Base-by-base conservation (phyloP, 2,113 vertebrate species). In the Hydrolagus affinis region DNA sequence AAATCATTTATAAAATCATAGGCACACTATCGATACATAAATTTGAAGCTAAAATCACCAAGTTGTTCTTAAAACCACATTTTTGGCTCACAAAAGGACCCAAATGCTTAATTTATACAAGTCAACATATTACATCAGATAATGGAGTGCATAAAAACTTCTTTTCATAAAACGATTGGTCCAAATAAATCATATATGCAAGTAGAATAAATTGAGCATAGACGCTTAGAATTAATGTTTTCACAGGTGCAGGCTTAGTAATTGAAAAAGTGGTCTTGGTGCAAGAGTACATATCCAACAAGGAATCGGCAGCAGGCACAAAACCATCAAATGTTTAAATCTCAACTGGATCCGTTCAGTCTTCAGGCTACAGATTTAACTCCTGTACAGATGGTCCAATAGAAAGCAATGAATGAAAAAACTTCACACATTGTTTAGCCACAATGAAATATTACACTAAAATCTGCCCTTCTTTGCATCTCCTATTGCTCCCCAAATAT, bases 401-500 rank as follows among this genome's bases (percentile, higher is more conserved):
- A 80, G 59, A 60, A 25, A 80, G 64, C 59, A 66, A 21, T 83
- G 14, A 66, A 59, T 60, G 56, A 77, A 78, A 59, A n/a, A 78
- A 23, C 4, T 78, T 78, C n/a, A 59, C 57, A 77, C 57, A n/a
- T 15, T 21, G 62, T 28, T 11, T 11, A 28, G 66, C 66, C 8
- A 25, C 25, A 30, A 83, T 11, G 25, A 68, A 32, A 21, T 17
- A 25, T 21, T 66, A 62, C 86, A 88, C 85, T 89, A 94, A 88
- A 94, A 88, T 78, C 95, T 90, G 87, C 93, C 95, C 88, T 94
- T 92, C 88, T 94, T 98, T 85, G 94, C 96, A 68, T 99, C 96
- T 62, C 96, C 95, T 44, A 99, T 95, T 85, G 96, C 96, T 74
- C 96, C 96, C 98, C 98, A 98, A 0, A 98, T 96, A 57, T 98